Conservation (phyloP, 2,888 invertebrate genomes). For the Eilema griseolum region DNA sequence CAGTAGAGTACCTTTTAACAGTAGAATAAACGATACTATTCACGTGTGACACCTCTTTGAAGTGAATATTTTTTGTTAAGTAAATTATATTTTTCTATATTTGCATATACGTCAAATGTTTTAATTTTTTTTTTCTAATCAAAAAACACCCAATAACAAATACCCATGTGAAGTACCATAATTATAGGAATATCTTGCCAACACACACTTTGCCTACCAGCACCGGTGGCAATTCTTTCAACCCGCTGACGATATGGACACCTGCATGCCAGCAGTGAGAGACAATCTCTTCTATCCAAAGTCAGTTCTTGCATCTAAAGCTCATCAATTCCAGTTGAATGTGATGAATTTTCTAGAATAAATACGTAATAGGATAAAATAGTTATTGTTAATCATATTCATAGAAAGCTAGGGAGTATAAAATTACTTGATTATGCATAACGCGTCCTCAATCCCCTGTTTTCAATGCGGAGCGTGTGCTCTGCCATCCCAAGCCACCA, state of each 20-base stretch:
- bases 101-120: too few species aligned
- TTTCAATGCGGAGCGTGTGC: conserved; percentile 57
- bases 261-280: not conserved
- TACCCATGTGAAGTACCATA: too few species aligned
- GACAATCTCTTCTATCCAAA: not conserved
- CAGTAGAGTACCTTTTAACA: too few species aligned
- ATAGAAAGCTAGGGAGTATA: conserved; percentile 25
- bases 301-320: not conserved
- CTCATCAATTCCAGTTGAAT: not conserved
- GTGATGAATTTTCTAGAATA: not conserved
- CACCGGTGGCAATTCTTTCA: not conserved
- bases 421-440: conserved; percentile 52
- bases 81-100: too few species aligned
- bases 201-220: not conserved
- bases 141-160: too few species aligned
- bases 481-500: conserved; percentile 21
- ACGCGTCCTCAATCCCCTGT: conserved; percentile 42
- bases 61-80: too few species aligned
- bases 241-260: not conserved
- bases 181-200: not conserved
- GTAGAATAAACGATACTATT: too few species aligned
- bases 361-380: not conserved
- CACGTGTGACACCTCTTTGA: too few species aligned
- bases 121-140: too few species aligned
- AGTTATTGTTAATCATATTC: not conserved